Base-by-base conservation (phyloP, 2,797 vertebrate species). In the Parauchenoglanis ngamensis region DNA sequence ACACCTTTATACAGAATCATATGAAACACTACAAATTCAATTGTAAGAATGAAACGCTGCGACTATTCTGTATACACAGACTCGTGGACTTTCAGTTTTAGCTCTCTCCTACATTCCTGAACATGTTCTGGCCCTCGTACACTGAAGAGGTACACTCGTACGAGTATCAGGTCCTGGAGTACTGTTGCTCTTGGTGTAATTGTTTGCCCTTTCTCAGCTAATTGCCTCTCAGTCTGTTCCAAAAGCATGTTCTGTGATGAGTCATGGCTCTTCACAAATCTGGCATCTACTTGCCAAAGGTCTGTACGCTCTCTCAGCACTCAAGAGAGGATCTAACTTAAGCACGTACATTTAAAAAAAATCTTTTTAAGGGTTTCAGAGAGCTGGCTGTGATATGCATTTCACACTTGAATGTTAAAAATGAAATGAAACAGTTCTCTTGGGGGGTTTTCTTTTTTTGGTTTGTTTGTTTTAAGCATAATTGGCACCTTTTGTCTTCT, bases 201-300 rank as follows among this genome's bases (percentile, higher is more conserved):
- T 89, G 88, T 90, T 89, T 68, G 23, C 57, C 85, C 86, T 90
- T 88, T 86, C 76, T 70, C 77, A 87, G 68, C 63, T 88, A 90
- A 87, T 89, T 90, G 67, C 84, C 84, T 84, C 84, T 84, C 81
- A 65, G 83, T 40, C 89, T 80, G 61, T 65, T 90, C 40, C 68
- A 65, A 82, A 83, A 75, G 76, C 67, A 76, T 84, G 84, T 70
- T 80, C 88, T 87, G 63, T 78, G 83, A 85, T 90, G 89, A 90
- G 88, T 89, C 88, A 89, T 82, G 5, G 25, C 59, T 86, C 86
- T 87, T 88, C 61, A 89, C 67, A 73, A 79, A 65, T 61, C 57
- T 80, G 88, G 86, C 88, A 84, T 88, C 86, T 87, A 65, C 49
- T 83, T 79, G 56, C 61, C 84, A 87, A 86, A 86, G 68, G 61